Conservation (phyloP, 2,888 invertebrate genomes). For the Alviniconcha strummeri region DNA sequence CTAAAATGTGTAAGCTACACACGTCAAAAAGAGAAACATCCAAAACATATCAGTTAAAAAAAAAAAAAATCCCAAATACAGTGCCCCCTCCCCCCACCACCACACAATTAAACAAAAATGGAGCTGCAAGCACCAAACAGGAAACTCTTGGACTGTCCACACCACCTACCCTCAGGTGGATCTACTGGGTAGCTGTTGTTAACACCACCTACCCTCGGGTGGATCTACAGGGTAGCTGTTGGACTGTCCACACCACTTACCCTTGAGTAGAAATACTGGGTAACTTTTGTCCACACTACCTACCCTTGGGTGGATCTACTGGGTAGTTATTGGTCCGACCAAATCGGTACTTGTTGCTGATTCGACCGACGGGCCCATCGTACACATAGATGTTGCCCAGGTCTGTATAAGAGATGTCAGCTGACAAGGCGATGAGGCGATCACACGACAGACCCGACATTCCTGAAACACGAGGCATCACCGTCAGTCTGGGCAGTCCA, state of each 20-base stretch:
- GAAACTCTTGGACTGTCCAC: too few species aligned
- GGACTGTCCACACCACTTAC: slow-evolving; percentile 33
- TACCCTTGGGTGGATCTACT: neutral
- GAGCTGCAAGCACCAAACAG: too few species aligned
- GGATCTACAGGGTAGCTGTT: slow-evolving; percentile 14
- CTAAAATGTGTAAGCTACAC: too few species aligned
- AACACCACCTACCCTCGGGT: neutral
- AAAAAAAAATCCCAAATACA: too few species aligned
- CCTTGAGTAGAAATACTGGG: slow-evolving; percentile 40
- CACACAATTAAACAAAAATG: too few species aligned
- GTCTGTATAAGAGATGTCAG: slow-evolving; percentile 49
- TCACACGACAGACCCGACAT: slow-evolving; percentile 64
- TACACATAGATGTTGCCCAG: slow-evolving; percentile 54
- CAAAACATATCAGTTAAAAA: too few species aligned
- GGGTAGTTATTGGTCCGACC: slow-evolving; percentile 10
- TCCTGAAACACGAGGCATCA: slow-evolving; percentile 45
- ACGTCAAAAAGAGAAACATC: too few species aligned
- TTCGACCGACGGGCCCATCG: slow-evolving; percentile 60
- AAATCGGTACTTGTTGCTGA: slow-evolving; percentile 47
- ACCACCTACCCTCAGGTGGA: too few species aligned
- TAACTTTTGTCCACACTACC: too few species aligned
- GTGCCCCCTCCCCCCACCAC: too few species aligned
- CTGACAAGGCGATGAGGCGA: slow-evolving; percentile 51
- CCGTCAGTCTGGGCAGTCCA: too few species aligned
- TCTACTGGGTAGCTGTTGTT: too few species aligned